Percentiles rank a stretch among this genome's conserved stretches.
These are phyloP conservation scores for Procambarus virginalis DNA, from an alignment of 1,140 invertebrate genomes.

Conservation along the genomic window DNA sequence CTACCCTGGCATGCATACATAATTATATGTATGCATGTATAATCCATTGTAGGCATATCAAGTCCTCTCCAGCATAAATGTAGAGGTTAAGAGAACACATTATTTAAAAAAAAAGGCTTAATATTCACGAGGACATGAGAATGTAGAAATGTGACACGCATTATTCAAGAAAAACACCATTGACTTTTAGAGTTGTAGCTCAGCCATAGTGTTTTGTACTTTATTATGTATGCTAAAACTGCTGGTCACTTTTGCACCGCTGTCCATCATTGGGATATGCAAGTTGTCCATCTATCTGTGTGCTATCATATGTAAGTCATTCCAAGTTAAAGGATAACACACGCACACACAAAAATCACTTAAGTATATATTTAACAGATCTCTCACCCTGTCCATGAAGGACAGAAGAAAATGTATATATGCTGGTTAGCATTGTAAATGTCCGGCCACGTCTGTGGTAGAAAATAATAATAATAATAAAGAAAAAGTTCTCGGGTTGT, in stretches of 20 bases:
- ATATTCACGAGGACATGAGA: not conserved
- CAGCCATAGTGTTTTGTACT: conserved; percentile 36
- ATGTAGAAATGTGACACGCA: conserved; percentile 23
- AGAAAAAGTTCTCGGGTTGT: too few species aligned
- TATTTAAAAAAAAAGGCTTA: not conserved
- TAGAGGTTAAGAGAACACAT: conserved; percentile 14
- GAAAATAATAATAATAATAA: too few species aligned
- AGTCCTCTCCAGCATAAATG: conserved; percentile 20
- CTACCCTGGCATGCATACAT: too few species aligned
- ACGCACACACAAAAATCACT: too few species aligned
- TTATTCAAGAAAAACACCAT: conserved; percentile 20
- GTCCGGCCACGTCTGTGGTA: too few species aligned
- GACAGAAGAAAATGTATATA: too few species aligned
- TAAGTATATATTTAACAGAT: too few species aligned
- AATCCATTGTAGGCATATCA: conserved; percentile 54
- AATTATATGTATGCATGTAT: conserved; percentile 55
- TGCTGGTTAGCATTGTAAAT: too few species aligned
- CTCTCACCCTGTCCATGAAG: too few species aligned
- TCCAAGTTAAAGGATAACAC: conserved; percentile 67
- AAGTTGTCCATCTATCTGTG: conserved; percentile 63
- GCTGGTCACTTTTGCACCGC: conserved; percentile 55
- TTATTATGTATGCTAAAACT: conserved; percentile 55
- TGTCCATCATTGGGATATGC: conserved; percentile 62
- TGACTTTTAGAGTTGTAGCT: conserved; percentile 37
- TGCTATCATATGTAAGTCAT: conserved; percentile 68